These are phyloP conservation scores for Poecilia gillii DNA, from an alignment of 2,797 vertebrate genomes.

Conservation along the genomic window DNA sequence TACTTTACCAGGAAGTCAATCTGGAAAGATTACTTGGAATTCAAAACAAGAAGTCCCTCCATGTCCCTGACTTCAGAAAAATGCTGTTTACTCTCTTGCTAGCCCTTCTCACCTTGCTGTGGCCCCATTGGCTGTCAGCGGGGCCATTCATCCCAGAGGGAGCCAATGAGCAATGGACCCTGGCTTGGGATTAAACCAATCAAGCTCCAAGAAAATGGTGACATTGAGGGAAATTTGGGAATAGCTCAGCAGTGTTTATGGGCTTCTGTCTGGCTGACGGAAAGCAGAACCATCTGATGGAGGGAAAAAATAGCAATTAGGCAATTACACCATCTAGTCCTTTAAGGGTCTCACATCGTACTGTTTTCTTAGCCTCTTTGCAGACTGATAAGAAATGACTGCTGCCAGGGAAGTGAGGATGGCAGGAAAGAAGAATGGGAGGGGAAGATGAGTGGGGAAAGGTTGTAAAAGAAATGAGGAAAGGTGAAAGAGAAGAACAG, in stretches of 20 bases:
- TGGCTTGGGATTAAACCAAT: constrained; percentile 66
- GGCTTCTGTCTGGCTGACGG: constrained; percentile 76
- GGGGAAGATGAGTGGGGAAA: neutral
- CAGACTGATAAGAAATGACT: constrained; percentile 73
- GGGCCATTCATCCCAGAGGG: constrained; percentile 73
- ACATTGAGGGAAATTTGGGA: constrained; percentile 75
- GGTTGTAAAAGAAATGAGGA: neutral
- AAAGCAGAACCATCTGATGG: constrained; percentile 78
- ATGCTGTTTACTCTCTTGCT: constrained; percentile 63
- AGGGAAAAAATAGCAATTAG: constrained; percentile 82
- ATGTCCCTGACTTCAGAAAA: constrained; percentile 55
- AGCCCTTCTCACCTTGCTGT: constrained; percentile 72
- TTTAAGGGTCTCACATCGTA: constrained; percentile 73
- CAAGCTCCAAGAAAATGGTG: constrained; percentile 47
- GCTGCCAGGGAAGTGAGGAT: constrained; percentile 32
- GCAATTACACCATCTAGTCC: constrained; percentile 79
- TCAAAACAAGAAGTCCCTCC: constrained; percentile 34
- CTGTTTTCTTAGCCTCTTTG: constrained; percentile 81
- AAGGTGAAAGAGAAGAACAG: neutral
- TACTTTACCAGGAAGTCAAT: constrained; percentile 31
- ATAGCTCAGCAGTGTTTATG: constrained; percentile 74
- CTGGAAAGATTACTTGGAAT: constrained; percentile 45
- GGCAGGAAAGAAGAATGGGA: constrained; percentile 44
- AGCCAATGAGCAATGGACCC: constrained; percentile 71
- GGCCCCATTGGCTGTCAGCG: constrained; percentile 82